Evolutionary conservation across 2,113 vertebrate species (phyloP).

Genomic region (Sterrhoptilus dennistouni): DNA sequence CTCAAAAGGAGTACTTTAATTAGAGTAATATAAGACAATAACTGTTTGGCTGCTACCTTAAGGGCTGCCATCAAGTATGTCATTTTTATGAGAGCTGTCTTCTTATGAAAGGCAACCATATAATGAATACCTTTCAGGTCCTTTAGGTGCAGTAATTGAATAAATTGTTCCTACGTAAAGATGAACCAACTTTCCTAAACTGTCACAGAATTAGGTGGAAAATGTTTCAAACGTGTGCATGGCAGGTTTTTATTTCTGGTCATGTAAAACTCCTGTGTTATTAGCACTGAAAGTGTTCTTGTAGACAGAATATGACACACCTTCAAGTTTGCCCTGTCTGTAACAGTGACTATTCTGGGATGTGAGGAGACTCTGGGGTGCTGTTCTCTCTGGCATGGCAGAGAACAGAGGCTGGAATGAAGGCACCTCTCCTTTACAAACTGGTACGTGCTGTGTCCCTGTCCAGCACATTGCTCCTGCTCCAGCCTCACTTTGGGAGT

Average conservation of each 20-base stretch:
- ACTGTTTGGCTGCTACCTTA: background rate
- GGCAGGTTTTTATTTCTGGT: background rate
- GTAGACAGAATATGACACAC: background rate
- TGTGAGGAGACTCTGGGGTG: background rate
- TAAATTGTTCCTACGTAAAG: background rate
- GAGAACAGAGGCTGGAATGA: background rate
- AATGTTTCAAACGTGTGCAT: background rate
- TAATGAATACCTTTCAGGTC: background rate
- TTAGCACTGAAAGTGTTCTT: background rate
- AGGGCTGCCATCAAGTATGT: background rate
- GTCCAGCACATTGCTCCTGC: rapidly evolving
- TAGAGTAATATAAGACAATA: background rate
- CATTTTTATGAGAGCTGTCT: background rate
- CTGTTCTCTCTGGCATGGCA: background rate
- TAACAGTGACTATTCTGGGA: background rate
- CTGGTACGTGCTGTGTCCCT: rapidly evolving
- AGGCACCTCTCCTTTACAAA: background rate
- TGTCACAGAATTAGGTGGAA: background rate
- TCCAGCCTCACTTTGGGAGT: background rate
- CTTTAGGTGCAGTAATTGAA: background rate
- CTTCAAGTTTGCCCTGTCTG: background rate
- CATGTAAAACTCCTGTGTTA: background rate
- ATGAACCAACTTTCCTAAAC: background rate
- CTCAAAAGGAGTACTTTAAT: background rate
- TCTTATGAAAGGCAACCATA: background rate